Evolutionary conservation across 2,113 vertebrate species (phyloP).

Genomic region (Baryphthengus martii): DNA sequence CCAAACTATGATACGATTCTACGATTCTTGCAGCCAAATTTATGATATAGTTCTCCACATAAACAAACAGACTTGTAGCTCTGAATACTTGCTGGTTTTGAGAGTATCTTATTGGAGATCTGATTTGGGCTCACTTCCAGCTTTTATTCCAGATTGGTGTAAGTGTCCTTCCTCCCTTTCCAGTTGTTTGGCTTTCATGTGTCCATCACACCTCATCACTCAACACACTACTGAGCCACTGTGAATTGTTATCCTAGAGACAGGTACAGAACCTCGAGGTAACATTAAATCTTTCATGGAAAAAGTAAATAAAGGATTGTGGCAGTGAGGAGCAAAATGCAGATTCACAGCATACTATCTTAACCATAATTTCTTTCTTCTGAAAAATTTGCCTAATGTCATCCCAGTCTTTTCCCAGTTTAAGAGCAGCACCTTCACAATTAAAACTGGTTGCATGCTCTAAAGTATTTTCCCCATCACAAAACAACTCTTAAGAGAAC

Average conservation of each 20-base stretch:
- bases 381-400: background rate
- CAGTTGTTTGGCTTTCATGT: background rate
- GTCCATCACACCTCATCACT: background rate
- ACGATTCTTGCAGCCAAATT: background rate
- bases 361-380: background rate
- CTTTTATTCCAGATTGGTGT: background rate
- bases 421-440: background rate
- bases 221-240: background rate
- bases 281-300: background rate
- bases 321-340: background rate
- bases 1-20: background rate
- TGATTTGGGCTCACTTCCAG: background rate
- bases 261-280: background rate
- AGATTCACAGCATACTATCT: background rate
- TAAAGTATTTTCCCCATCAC: background rate
- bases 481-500: background rate
- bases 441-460: background rate
- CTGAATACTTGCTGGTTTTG: background rate
- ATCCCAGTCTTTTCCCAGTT: background rate
- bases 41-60: background rate
- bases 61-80: background rate
- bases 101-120: background rate
- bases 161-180: background rate
- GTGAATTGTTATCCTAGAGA: background rate
- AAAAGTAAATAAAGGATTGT: background rate